Conservation (phyloP, 2,113 vertebrate genomes). For the Mastomys natalensis region DNA sequence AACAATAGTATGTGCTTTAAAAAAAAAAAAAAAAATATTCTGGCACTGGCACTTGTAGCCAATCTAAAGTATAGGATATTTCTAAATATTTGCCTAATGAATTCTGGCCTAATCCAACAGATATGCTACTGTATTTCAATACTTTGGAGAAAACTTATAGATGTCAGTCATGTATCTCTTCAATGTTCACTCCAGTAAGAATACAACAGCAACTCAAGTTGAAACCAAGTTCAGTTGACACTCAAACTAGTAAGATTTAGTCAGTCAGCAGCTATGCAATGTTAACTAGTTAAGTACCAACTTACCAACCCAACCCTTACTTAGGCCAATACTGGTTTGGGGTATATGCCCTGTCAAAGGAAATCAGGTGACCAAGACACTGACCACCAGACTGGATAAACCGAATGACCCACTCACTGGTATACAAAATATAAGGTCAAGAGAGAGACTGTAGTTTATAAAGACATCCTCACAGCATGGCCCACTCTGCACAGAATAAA, state of each 20-base stretch:
- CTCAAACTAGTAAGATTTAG: background rate
- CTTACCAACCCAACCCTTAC: background rate
- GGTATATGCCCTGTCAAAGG: background rate
- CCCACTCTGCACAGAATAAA: background rate
- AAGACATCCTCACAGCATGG: background rate
- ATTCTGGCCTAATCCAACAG: background rate
- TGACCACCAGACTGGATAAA: background rate
- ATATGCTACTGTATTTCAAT: background rate
- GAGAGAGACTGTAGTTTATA: background rate
- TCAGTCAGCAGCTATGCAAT: background rate
- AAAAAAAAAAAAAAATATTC: no score
- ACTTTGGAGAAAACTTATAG: constrained; percentile 4
- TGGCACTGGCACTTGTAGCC: background rate
- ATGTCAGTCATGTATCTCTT: constrained; percentile 17
- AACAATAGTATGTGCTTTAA: background rate
- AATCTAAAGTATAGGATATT: background rate
- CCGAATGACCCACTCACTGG: background rate
- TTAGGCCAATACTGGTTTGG: background rate
- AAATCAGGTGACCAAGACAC: background rate
- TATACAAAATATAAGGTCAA: background rate
- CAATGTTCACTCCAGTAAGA: background rate
- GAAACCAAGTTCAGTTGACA: constrained; percentile 14
- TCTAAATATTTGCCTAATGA: background rate
- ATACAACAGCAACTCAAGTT: background rate
- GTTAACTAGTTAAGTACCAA: background rate